These are phyloP conservation scores for Caenorhabditis afra DNA, from an alignment of 2,888 invertebrate genomes.

Conservation along the genomic window DNA sequence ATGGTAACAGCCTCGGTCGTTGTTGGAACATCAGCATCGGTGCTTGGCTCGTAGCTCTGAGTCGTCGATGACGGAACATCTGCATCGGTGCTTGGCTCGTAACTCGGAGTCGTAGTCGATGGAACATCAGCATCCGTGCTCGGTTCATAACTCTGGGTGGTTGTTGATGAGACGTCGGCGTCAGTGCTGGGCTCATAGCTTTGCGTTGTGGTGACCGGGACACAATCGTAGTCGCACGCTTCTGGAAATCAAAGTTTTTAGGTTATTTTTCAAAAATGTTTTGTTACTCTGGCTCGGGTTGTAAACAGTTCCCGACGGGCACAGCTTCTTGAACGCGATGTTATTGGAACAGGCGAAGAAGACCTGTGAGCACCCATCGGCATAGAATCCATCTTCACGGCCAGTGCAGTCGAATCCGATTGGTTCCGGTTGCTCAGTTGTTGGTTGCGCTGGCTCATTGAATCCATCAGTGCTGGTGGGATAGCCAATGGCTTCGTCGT, in stretches of 20 bases:
- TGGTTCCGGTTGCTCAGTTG: constrained; percentile 31
- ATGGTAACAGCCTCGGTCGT: not conserved
- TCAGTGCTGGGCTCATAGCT: constrained; percentile 12
- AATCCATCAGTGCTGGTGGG: not conserved
- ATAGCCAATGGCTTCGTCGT: constrained; percentile 7
- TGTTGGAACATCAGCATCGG: constrained; percentile 14
- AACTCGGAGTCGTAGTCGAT: constrained; percentile 7
- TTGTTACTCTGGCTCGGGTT: constrained; percentile 39
- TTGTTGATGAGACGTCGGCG: constrained; percentile 13
- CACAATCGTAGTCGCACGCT: constrained; percentile 50
- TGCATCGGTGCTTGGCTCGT: constrained; percentile 9
- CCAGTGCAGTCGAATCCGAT: constrained; percentile 54
- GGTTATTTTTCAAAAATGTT: not conserved
- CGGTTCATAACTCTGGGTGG: not conserved
- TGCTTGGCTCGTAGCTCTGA: constrained; percentile 6
- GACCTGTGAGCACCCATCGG: constrained; percentile 53
- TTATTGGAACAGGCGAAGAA: constrained; percentile 55
- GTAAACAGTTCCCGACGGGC: constrained; percentile 50
- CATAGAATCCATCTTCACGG: constrained; percentile 53
- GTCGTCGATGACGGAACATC: constrained; percentile 9
- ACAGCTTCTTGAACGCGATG: constrained; percentile 31
- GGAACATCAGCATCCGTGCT: no score
- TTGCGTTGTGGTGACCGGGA: constrained; percentile 20
- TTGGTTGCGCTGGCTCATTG: constrained; percentile 11
- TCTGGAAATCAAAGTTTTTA: constrained; percentile 30